Evolutionary conservation across 2,113 vertebrate genomes (phyloP), one percentile per base, ranked within the genome.

Genomic region (Bolborhynchus lineola): DNA sequence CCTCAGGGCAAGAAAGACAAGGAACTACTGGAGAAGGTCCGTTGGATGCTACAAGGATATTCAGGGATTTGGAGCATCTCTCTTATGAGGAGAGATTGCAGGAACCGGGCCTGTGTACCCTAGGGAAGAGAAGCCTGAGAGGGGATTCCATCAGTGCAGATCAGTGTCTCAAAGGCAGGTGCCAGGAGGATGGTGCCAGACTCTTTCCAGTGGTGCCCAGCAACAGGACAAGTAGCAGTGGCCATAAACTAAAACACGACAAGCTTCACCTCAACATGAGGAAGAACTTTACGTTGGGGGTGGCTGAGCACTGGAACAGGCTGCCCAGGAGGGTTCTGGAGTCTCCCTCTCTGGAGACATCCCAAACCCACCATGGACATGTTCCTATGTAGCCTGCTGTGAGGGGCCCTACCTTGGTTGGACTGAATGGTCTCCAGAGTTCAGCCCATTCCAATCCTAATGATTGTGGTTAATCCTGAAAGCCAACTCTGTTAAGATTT

Each of bases 281-380:
- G 47, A 53, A 78, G 68, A 2, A 0, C 2, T 7, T 72, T 50
- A 18, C 9, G 7, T 6, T 16, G 2, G 25, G 29, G 14, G 13
- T 52, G 26, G 47, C 55, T 17, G 17, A 35, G 74, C 20, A 2
- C 18, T 24, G 21, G 33, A 46, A 16, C 44, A 64, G 47, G 6
- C 46, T 19, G 2, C 10, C 33, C 25, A 55, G n/a, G 17, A 35
- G 76, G 6, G 31, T 29, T 23, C 19, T 77, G 53, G 68, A 39
- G 19, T 77, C 26, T 84, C 21, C 21, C 33, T 86, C 47, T 35
- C 28, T 60, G 77, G 24, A 65, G 23, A 47, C 64, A n/a, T 1
- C 44, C 59, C 59, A 35, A 55, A 50, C 6, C 3, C 44, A 46
- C 2, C 33, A 15, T 33, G 64, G 64, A 13, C 3, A 15, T 0